Evolutionary conservation across 2,888 invertebrate genomes (phyloP), one percentile per base, ranked within the genome.

Genomic region (Cyclophora punctaria): DNA sequence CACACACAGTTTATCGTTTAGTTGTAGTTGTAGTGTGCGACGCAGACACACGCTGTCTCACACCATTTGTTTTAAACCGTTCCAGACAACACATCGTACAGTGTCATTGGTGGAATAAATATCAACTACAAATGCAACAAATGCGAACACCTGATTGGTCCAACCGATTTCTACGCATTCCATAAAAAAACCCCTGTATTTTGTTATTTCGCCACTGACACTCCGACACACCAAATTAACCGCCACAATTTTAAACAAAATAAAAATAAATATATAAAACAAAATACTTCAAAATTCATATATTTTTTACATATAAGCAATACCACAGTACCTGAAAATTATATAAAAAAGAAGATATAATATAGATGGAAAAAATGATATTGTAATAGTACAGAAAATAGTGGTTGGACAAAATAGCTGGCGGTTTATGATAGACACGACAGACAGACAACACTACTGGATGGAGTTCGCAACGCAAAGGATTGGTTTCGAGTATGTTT

Each of bases 251-350:
- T 67, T 68, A 73, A 68, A 61, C 56, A 51, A 53, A 45, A 54
- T 52, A 52, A 55, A 57, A 37, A 37, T 52, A 52, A 55, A 57
- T 5, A 37, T 37, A 37, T 37, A 37, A 37, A 37, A 5, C 58
- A 51, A 59, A 66, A 64, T 20, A 71, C 66, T 67, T 69, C 64
- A 63, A 76, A 73, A 74, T 72, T 74, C 71, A 74, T 75, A 78
- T 73, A 73, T 77, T 79, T n/a, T 73, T 78, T 81, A 83, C 82
- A 81, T 75, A 72, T 84, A 85, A 86, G 85, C 84, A 86, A 85
- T 86, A 86, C 83, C 81, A 79, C 80, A 80, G 86, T 86, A 86
- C 85, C 86, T 85, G 86, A 84, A 73, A 77, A 74, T 75, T 65
- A 66, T 69, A 70, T 69, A 73, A 77, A 74, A 20, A 20, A 37